phyloP scores from a whole-genome alignment of 2,797 vertebrate species.

The Gila robusta region DNA sequence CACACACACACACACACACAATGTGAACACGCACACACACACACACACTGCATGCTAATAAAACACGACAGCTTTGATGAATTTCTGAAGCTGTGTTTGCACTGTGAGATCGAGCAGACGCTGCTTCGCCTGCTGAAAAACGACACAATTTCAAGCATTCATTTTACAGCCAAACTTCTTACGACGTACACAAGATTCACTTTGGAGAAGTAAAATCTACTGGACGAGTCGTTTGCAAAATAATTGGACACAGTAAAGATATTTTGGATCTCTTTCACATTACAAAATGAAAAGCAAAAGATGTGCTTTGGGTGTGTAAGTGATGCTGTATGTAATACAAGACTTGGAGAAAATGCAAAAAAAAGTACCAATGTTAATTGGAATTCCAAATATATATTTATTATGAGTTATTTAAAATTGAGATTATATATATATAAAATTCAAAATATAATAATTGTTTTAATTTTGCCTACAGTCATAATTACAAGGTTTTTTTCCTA shows the following conservation, averaged over 20 bases:
- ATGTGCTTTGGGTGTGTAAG: background rate
- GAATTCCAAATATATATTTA: background rate
- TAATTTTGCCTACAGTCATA: background rate
- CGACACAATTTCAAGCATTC: background rate
- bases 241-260: constrained; percentile 7
- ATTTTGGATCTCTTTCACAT: no score
- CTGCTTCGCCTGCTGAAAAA: constrained; percentile 29
- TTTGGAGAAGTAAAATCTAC: constrained; percentile 3
- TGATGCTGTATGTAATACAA: background rate
- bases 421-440: no score
- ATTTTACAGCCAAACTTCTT: constrained; percentile 20
- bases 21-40: background rate
- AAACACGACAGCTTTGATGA: constrained; percentile 43
- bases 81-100: constrained; percentile 33
- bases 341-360: background rate
- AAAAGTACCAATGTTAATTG: background rate
- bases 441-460: background rate
- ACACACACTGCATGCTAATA: constrained; percentile 22
- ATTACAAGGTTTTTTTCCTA: no score
- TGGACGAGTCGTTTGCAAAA: background rate
- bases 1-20: no score
- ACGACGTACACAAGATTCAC: background rate
- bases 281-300: background rate
- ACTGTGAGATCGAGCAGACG: background rate
- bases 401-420: background rate